Percentiles rank a stretch among this genome's conserved stretches.
Conservation (phyloP, 2,888 invertebrate species). For the Oscheius sp. region DNA sequence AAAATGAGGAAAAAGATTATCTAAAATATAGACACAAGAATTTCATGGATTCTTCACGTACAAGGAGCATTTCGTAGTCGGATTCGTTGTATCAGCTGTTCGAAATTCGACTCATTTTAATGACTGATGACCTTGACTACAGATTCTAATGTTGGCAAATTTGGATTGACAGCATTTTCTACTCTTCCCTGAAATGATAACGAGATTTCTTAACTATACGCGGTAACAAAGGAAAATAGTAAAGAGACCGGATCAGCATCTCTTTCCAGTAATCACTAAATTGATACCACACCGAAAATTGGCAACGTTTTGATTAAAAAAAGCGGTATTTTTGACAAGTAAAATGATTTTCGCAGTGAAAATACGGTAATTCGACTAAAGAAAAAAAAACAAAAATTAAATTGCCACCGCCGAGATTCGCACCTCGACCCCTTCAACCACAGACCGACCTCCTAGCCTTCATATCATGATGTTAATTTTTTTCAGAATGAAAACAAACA, state of each 20-base stretch:
- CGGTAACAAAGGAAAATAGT: not conserved
- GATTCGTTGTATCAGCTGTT: slow-evolving; percentile 60
- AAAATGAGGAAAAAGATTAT: not conserved
- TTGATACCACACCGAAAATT: too few species aligned
- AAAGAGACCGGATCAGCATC: not conserved
- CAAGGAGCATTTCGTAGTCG: slow-evolving; percentile 62
- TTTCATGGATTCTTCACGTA: slow-evolving; percentile 37
- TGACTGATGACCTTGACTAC: slow-evolving; percentile 56
- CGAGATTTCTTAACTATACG: not conserved
- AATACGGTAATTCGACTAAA: too few species aligned
- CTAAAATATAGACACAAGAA: not conserved
- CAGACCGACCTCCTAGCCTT: too few species aligned
- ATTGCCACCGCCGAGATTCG: too few species aligned
- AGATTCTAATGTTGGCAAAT: slow-evolving; percentile 60
- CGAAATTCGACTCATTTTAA: slow-evolving; percentile 58
- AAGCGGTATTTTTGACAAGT: too few species aligned
- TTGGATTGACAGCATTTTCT: slow-evolving; percentile 55
- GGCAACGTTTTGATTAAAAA: too few species aligned
- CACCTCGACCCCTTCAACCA: too few species aligned
- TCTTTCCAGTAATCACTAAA: too few species aligned
- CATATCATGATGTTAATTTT: too few species aligned
- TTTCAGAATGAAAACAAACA: slow-evolving; percentile 42
- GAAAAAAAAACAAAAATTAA: too few species aligned
- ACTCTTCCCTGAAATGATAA: slow-evolving; percentile 45
- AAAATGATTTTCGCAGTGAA: too few species aligned